Evolutionary conservation across 2,113 vertebrate species (phyloP).

Genomic region (Phylloscopus whistleri): DNA sequence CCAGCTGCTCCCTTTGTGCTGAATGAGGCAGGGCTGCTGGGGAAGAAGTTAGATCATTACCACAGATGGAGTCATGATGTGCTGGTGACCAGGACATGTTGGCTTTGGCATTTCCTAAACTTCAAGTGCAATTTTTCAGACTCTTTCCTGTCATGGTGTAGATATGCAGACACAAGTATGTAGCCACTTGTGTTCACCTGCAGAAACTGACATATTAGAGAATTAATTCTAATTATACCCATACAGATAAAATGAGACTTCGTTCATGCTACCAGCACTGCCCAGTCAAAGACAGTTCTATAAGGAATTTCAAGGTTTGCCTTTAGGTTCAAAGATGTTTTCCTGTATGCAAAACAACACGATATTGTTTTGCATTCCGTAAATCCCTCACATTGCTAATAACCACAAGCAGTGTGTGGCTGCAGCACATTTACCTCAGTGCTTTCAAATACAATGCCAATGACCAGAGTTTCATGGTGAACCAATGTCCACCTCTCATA

Average conservation of each 20-base stretch:
- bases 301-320: background rate
- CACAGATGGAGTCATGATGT: background rate
- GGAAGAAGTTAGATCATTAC: background rate
- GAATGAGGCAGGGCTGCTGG: background rate
- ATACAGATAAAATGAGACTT: background rate
- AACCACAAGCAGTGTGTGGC: background rate
- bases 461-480: background rate
- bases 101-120: background rate
- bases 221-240: background rate
- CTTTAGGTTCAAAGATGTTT: background rate
- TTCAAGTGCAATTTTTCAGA: background rate
- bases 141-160: background rate
- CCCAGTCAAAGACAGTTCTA: background rate
- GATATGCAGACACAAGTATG: background rate
- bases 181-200: background rate
- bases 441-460: background rate
- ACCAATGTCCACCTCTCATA: background rate
- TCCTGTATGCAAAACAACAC: background rate
- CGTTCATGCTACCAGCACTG: background rate
- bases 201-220: background rate
- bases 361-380: background rate
- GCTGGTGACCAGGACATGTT: background rate
- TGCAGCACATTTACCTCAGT: background rate
- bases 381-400: background rate
- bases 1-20: background rate